phyloP scores from a whole-genome alignment of 2,797 vertebrate species.

The Benthosema pterotum region DNA sequence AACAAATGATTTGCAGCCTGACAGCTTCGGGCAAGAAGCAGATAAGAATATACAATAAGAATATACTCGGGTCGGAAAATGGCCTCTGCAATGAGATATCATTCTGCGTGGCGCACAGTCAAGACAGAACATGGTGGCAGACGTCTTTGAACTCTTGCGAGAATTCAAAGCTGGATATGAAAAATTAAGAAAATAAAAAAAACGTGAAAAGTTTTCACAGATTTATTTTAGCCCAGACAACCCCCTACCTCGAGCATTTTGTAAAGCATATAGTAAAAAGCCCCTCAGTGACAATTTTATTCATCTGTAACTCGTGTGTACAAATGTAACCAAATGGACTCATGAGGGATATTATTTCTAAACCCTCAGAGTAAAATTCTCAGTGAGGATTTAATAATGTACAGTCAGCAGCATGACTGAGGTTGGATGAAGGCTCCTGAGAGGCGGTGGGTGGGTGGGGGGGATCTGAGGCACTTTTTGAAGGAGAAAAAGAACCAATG shows the following conservation, averaged over 20 bases:
- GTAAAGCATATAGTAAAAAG: slow-evolving; percentile 56
- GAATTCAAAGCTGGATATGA: slow-evolving; percentile 42
- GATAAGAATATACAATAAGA: slow-evolving; percentile 62
- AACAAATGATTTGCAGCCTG: slow-evolving; percentile 50
- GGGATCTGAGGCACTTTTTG: slow-evolving; percentile 80
- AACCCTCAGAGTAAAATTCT: background rate
- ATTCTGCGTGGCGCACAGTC: slow-evolving; percentile 35
- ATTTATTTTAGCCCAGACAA: slow-evolving; percentile 55
- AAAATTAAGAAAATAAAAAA: slow-evolving; percentile 33
- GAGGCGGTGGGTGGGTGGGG: slow-evolving; percentile 74
- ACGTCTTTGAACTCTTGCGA: slow-evolving; percentile 51
- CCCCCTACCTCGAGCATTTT: slow-evolving; percentile 57
- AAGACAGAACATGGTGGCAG: slow-evolving; percentile 42
- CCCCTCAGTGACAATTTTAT: no score
- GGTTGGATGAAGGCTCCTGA: slow-evolving; percentile 78
- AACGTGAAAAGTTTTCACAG: slow-evolving; percentile 52
- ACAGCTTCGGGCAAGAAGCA: slow-evolving; percentile 62
- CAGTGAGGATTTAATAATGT: slow-evolving; percentile 20
- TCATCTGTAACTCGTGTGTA: no score
- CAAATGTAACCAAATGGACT: no score
- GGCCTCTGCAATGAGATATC: slow-evolving; percentile 39
- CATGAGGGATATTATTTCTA: no score
- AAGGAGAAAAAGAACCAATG: slow-evolving; percentile 79
- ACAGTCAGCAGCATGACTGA: slow-evolving; percentile 76
- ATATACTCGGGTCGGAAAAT: slow-evolving; percentile 42